Evolutionary conservation across 2,113 vertebrate genomes (phyloP).

Genomic region (Pundamilia nyererei): DNA sequence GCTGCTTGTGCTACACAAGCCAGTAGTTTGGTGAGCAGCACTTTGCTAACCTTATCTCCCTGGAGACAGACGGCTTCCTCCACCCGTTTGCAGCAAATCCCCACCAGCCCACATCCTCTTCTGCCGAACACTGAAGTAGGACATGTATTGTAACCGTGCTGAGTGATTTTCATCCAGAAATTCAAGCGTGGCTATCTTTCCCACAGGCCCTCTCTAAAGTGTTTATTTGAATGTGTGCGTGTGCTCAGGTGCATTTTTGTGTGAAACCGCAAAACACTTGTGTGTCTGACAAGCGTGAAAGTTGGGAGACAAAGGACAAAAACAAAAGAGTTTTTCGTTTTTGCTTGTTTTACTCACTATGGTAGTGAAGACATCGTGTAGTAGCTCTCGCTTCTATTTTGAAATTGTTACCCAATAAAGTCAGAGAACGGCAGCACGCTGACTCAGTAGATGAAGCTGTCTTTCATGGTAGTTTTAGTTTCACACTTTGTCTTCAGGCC

Average conservation of each 20-base stretch:
- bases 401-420: background rate
- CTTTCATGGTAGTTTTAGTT: background rate
- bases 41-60: conserved; percentile 24
- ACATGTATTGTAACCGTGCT: conserved; percentile 8
- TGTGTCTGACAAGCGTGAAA: background rate
- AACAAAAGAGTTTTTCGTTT: background rate
- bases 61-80: conserved; percentile 6
- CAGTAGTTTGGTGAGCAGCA: background rate
- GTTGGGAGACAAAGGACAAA: background rate
- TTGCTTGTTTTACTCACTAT: background rate
- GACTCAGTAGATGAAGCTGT: background rate
- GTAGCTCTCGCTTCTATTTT: background rate
- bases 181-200: conserved; percentile 5
- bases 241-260: background rate
- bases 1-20: background rate
- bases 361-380: background rate
- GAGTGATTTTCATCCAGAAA: conserved; percentile 32
- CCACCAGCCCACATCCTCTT: conserved; percentile 1
- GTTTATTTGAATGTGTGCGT: background rate
- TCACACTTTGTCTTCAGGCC: background rate
- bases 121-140: conserved; percentile 7
- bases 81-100: conserved; percentile 5
- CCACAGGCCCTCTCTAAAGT: background rate
- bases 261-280: background rate
- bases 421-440: background rate